phyloP scores from a whole-genome alignment of 2,113 vertebrate genomes.

The Menidia beryllina region DNA sequence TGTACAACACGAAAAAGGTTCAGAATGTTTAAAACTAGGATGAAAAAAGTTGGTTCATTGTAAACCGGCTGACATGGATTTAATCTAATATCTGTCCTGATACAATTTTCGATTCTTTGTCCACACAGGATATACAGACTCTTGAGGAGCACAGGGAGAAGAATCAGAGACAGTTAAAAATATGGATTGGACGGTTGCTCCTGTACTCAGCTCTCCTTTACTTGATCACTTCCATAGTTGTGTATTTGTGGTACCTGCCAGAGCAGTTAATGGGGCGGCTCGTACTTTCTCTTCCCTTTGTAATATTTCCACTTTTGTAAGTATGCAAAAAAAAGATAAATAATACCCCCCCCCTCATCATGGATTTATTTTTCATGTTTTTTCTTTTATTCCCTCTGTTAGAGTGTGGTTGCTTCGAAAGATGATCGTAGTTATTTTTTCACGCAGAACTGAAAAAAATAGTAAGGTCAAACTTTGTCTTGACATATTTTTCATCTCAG shows the following conservation, averaged over 20 bases:
- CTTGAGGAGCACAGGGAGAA: slow-evolving; percentile 95
- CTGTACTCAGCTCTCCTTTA: slow-evolving; percentile 92
- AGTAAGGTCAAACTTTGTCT: slow-evolving; percentile 81
- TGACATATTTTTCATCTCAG: not conserved
- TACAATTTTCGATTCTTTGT: slow-evolving; percentile 9
- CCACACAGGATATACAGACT: slow-evolving; percentile 87
- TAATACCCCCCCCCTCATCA: too few relatives aligned
- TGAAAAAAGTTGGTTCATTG: not conserved
- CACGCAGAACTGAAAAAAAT: slow-evolving; percentile 92
- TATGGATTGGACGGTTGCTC: slow-evolving; percentile 93
- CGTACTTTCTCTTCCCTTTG: slow-evolving; percentile 88
- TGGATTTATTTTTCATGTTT: not conserved
- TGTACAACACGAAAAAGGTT: not conserved
- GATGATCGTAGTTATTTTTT: slow-evolving; percentile 90
- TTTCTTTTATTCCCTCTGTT: slow-evolving; percentile 7
- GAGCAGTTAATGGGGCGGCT: slow-evolving; percentile 89
- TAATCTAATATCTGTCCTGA: not conserved
- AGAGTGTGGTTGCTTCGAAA: slow-evolving; percentile 95
- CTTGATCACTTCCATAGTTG: slow-evolving; percentile 87
- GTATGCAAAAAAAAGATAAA: too few relatives aligned
- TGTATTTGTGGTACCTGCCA: slow-evolving; percentile 96
- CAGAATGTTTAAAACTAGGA: slow-evolving; percentile 1
- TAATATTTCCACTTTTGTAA: slow-evolving; percentile 95
- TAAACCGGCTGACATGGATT: not conserved
- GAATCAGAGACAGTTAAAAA: slow-evolving; percentile 93